phyloP scores from a whole-genome alignment of 2,888 invertebrate genomes.

The Folsomia manolachei region DNA sequence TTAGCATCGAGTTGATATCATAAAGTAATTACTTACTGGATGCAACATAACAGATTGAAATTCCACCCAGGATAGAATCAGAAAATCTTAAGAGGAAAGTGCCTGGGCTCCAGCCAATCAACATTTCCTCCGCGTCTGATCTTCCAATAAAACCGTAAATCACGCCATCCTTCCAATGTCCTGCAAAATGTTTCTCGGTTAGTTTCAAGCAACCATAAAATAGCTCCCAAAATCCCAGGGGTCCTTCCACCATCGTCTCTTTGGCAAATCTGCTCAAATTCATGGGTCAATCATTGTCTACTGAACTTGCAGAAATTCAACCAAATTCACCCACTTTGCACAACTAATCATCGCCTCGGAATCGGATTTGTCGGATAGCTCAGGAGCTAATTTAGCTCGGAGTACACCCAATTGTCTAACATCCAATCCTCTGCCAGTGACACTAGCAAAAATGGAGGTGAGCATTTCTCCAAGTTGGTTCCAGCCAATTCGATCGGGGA shows the following conservation, averaged over 20 bases:
- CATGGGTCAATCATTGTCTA: too few relatives aligned
- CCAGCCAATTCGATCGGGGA: conserved; percentile 33
- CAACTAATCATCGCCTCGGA: background rate
- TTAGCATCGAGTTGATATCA: too few relatives aligned
- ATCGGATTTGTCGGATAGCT: background rate
- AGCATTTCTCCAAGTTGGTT: conserved; percentile 24
- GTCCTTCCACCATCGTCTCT: conserved; percentile 17
- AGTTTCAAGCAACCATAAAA: conserved; percentile 35
- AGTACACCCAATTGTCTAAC: conserved; percentile 19
- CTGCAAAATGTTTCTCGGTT: conserved; percentile 33
- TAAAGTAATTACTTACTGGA: background rate
- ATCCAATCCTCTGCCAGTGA: conserved; percentile 26
- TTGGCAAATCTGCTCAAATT: conserved; percentile 24
- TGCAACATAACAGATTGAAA: conserved; percentile 21
- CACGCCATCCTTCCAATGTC: conserved; percentile 31
- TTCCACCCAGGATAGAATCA: conserved; percentile 31
- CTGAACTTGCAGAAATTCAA: too few relatives aligned
- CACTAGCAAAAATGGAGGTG: conserved; percentile 20
- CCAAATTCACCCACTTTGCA: conserved; percentile 19
- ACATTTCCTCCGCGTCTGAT: conserved; percentile 28
- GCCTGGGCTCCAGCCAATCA: conserved; percentile 20
- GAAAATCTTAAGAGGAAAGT: conserved; percentile 41
- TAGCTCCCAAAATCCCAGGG: conserved; percentile 40
- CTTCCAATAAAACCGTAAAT: conserved; percentile 36
- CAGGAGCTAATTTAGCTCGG: conserved; percentile 31